phyloP scores from a whole-genome alignment of 2,797 vertebrate species.

The Galagoides demidoff region DNA sequence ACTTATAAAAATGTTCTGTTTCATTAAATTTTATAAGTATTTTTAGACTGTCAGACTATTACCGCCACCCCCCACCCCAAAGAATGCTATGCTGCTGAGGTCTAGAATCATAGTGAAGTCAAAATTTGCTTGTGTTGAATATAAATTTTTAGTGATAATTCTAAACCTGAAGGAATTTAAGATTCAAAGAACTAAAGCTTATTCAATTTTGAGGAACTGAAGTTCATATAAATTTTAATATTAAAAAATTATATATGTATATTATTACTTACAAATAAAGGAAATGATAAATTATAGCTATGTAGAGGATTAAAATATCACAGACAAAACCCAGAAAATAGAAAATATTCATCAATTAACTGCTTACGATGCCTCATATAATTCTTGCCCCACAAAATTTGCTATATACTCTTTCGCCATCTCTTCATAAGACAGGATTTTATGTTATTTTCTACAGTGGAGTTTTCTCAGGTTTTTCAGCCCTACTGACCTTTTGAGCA shows the following conservation, averaged over 20 bases:
- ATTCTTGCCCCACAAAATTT: background rate
- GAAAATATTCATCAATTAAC: background rate
- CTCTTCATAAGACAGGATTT: background rate
- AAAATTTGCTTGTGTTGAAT: background rate
- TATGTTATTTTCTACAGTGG: background rate
- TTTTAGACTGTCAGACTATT: constrained; percentile 4
- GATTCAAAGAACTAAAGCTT: background rate
- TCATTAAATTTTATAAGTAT: constrained; percentile 50
- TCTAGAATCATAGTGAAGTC: background rate
- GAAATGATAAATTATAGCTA: background rate
- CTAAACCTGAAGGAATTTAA: background rate
- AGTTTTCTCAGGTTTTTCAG: background rate
- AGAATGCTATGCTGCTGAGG: constrained; percentile 1
- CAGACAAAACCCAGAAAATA: background rate
- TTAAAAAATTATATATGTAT: background rate
- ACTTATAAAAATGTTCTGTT: constrained; percentile 62
- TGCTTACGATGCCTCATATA: background rate
- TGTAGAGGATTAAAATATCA: constrained; percentile 9
- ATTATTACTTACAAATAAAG: constrained; percentile 33
- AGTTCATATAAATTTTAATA: background rate
- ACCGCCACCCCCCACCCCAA: background rate
- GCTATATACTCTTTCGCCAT: background rate
- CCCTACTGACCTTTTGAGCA: background rate
- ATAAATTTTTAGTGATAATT: background rate
- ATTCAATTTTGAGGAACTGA: background rate